Evolutionary conservation across 2,888 invertebrate species (phyloP), one percentile per base, ranked within the genome.

Genomic region (Eugnorisma glareosa): DNA sequence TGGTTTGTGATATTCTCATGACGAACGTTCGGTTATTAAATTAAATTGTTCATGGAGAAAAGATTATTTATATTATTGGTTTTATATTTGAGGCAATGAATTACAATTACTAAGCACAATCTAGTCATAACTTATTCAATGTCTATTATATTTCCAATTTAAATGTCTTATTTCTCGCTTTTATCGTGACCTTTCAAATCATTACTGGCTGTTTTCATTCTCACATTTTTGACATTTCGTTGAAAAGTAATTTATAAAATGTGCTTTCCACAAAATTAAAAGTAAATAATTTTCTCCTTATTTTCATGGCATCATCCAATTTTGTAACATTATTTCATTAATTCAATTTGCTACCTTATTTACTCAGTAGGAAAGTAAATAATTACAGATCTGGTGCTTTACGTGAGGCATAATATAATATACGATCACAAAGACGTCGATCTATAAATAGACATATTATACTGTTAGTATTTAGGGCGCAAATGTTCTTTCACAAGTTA

Each of bases 401-500:
- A 82, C n/a, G 45, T 67, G 61, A 63, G 54, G 35, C 11, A n/a
- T 45, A 72, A 45, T 37, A 37, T 45, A 45, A 31, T 35, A 75
- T 24, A 57, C 40, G 45, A 24, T n/a, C 28, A 64, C 18, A 59
- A 48, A 77, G 57, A 43, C 57, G 40, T 54, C 18, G 43, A 43
- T 71, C 67, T 37, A 59, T 64, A 28, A 54, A 73, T 73, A 84
- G 21, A 24, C 35, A 1, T n/a, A 35, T 18, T n/a, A 35, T 18
- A 54, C 13, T 21, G 11, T 2, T 31, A 28, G 18, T 37, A 75
- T 69, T 51, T 76, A 54, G 59, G 69, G 31, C 77, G 51, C 82
- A 75, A 80, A 69, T 82, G 79, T 69, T 59, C 59, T 48, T 82
- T 79, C 82, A 64, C 74, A 54, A 68, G 45, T 54, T 54, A 68